Evolutionary conservation across 2,113 vertebrate species (phyloP).

Genomic region (Empidonax alnorum): DNA sequence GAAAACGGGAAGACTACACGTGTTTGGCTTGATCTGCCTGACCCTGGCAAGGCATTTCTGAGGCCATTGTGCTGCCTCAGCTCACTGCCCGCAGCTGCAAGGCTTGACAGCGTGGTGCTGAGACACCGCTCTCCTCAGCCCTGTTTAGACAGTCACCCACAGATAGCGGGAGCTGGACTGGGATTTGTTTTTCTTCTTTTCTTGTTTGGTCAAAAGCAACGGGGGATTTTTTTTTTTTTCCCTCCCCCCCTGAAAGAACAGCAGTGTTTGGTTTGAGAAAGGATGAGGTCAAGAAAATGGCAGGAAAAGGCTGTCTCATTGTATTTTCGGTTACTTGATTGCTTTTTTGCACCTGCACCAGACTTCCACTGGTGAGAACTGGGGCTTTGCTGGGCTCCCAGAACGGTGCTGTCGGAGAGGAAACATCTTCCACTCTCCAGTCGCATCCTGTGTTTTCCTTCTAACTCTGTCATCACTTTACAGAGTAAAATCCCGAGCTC

Average conservation of each 20-base stretch:
- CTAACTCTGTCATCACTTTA: neutral
- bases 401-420: neutral
- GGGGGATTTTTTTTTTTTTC: neutral
- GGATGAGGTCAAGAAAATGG: slow-evolving; percentile 44
- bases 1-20: neutral
- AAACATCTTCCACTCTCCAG: slow-evolving; percentile 12
- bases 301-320: slow-evolving; percentile 61
- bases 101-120: neutral
- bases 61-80: neutral
- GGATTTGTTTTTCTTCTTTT: slow-evolving; percentile 49
- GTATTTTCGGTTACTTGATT: neutral
- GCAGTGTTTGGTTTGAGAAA: slow-evolving; percentile 44
- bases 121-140: neutral
- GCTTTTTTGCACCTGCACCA: slow-evolving; percentile 56
- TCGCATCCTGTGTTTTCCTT: slow-evolving; percentile 26
- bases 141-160: neutral
- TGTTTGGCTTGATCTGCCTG: slow-evolving; percentile 1
- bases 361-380: slow-evolving; percentile 54
- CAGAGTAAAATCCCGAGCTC: neutral
- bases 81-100: neutral
- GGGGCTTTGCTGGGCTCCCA: slow-evolving; percentile 35
- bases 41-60: neutral
- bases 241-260: neutral
- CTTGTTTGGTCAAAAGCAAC: slow-evolving; percentile 14
- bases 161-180: neutral